Evolutionary conservation across 37 sponge, comb jelly and placozoan species (phyloP).

Genomic region (Dysidea cf. avara): DNA sequence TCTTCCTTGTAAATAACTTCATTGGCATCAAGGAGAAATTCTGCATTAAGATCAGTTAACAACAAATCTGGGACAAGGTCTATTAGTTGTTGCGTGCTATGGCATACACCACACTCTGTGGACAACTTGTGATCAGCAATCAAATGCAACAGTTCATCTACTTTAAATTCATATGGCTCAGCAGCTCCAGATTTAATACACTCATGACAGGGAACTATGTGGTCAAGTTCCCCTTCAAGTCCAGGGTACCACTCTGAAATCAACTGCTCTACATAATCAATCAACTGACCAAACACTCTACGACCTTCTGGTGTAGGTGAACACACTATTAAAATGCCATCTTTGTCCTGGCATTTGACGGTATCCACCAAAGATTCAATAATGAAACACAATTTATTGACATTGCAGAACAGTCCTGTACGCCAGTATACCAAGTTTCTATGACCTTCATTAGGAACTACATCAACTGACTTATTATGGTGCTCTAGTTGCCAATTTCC

Average conservation of each 20-base stretch:
- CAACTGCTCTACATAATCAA: slow-evolving; percentile 49
- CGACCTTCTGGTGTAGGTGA: slow-evolving; percentile 39
- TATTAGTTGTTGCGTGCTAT: too few relatives aligned
- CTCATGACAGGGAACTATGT: slow-evolving; percentile 46
- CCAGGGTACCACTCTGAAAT: too few relatives aligned
- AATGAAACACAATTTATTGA: slow-evolving; percentile 31
- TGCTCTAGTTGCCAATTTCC: too few relatives aligned
- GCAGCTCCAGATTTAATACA: slow-evolving; percentile 31
- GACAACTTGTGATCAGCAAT: slow-evolving; percentile 28
- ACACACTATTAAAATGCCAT: slow-evolving; percentile 43
- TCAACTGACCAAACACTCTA: slow-evolving; percentile 48
- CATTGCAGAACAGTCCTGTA: slow-evolving; percentile 52
- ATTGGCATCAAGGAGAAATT: slow-evolving; percentile 47
- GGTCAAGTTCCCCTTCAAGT: slow-evolving; percentile 43
- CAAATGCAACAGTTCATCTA: slow-evolving; percentile 9
- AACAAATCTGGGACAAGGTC: slow-evolving; percentile 84
- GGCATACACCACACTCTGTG: slow-evolving; percentile 13
- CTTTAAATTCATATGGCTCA: slow-evolving; percentile 20
- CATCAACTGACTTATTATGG: too few relatives aligned
- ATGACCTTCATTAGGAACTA: too few relatives aligned
- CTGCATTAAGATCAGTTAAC: slow-evolving; percentile 26
- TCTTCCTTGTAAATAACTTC: slow-evolving; percentile 54
- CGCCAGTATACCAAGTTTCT: slow-evolving; percentile 77
- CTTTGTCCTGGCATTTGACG: too few relatives aligned
- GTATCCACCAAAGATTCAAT: slow-evolving; percentile 40